Evolutionary conservation across 2,797 vertebrate genomes (phyloP), one percentile per base, ranked within the genome.

Genomic region (Momotus momota): DNA sequence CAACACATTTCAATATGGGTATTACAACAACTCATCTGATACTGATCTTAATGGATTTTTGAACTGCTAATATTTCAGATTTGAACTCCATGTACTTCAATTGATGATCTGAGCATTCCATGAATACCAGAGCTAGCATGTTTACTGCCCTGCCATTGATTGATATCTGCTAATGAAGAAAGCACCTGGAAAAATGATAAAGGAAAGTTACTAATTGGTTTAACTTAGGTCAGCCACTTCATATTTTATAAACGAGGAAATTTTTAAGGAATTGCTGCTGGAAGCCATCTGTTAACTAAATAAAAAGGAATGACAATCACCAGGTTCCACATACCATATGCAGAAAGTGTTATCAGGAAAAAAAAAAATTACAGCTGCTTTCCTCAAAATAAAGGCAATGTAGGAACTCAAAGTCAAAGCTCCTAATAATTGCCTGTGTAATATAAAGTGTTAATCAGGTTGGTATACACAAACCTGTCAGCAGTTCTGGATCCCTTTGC

Each of bases 171-270:
- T 97, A 94, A 96, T 94, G 95, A 97, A 96, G 86, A 95, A 94
- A 96, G 80, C 93, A 97, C 95, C 96, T 97, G 92, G 88, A 94
- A 95, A 94, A 97, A 93, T 85, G 83, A 95, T 94, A 96, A 93
- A 92, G 91, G 90, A 88, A 97, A 96, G 87, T 93, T 93, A 95
- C 86, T 96, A 97, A 96, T 96, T 96, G 70, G 88, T 96, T 96
- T 96, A 97, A 95, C 96, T 96, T 93, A 88, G 94, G 91, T 96
- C 93, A 95, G 81, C 82, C 93, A 93, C 95, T 95, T 97, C 88
- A 35, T 95, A 95, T 93, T 96, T 95, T 85, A 70, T 93, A 97
- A 96, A 96, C 80, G 92, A 96, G 86, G 88, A 88, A 93, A 97
- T 86, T 96, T 97, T 96, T 96, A 94, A 96, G 74, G 75, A 83